Conservation (phyloP, 2,797 vertebrate species). For the Scyliorhinus canicula region DNA sequence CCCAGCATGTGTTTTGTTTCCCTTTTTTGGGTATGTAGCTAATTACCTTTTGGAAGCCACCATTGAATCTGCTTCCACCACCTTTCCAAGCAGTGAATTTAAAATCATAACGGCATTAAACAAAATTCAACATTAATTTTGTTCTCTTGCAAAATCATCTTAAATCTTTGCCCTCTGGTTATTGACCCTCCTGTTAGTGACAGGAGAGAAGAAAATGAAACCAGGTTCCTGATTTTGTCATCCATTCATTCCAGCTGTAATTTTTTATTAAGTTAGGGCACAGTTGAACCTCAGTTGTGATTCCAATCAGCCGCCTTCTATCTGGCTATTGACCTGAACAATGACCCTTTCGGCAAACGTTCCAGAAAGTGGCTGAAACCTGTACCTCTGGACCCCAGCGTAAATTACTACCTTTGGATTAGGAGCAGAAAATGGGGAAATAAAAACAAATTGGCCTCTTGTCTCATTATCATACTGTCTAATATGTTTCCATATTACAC, state of each 20-base stretch:
- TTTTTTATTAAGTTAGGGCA: neutral
- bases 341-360: neutral
- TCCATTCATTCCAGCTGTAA: neutral
- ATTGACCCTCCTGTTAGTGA: neutral
- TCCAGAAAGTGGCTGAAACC: neutral
- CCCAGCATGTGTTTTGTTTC: neutral
- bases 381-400: neutral
- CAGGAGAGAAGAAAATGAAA: neutral
- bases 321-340: neutral
- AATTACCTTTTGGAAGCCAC: constrained; percentile 3
- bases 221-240: neutral
- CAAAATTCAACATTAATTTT: neutral
- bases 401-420: neutral
- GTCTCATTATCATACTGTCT: neutral
- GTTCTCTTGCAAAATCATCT: neutral
- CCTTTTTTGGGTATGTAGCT: too few species aligned
- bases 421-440: neutral
- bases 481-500: neutral
- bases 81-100: neutral
- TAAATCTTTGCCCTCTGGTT: neutral
- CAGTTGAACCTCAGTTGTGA: neutral
- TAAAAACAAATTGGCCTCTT: neutral
- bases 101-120: neutral
- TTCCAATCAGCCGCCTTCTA: neutral
- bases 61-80: neutral